These are phyloP conservation scores for Apocrypta bakeri DNA, from an alignment of 1,140 invertebrate species.

Conservation along the genomic window DNA sequence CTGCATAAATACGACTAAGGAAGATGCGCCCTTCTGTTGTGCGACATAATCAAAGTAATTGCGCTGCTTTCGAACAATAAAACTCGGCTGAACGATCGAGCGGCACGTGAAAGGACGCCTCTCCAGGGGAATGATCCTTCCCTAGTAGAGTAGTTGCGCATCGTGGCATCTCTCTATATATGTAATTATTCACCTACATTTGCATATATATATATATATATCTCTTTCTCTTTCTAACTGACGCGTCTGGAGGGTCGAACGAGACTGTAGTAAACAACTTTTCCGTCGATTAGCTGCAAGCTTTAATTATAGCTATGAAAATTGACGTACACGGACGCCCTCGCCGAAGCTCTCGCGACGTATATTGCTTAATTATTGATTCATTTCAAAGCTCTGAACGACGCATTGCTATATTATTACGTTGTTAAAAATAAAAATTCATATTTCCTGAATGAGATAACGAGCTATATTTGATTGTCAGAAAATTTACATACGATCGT, in stretches of 20 bases:
- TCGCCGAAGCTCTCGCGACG: too few species aligned
- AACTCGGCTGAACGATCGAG: background rate
- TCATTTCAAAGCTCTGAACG: too few species aligned
- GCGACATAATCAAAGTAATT: constrained; percentile 21
- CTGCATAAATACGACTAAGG: background rate
- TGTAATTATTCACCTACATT: too few species aligned
- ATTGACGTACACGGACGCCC: too few species aligned
- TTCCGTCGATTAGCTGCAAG: background rate
- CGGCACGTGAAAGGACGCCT: constrained; percentile 1
- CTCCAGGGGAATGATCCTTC: constrained; percentile 43
- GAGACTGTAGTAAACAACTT: background rate
- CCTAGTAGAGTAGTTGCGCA: constrained; percentile 60
- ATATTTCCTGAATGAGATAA: too few species aligned
- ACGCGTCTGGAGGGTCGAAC: background rate
- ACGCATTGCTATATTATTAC: too few species aligned
- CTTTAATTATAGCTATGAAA: too few species aligned
- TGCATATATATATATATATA: background rate
- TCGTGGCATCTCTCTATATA: constrained; percentile 51
- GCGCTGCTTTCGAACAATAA: background rate
- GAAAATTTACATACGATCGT: too few species aligned
- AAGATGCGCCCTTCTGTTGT: background rate
- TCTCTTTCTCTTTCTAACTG: background rate
- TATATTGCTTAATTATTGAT: too few species aligned
- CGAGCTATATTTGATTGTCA: too few species aligned
- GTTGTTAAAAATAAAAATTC: too few species aligned